A percentile compares a stretch with the other conserved stretches of the same genome.
Evolutionary conservation across 2,888 invertebrate genomes (phyloP).

Genomic region (Schizaphis graminum): DNA sequence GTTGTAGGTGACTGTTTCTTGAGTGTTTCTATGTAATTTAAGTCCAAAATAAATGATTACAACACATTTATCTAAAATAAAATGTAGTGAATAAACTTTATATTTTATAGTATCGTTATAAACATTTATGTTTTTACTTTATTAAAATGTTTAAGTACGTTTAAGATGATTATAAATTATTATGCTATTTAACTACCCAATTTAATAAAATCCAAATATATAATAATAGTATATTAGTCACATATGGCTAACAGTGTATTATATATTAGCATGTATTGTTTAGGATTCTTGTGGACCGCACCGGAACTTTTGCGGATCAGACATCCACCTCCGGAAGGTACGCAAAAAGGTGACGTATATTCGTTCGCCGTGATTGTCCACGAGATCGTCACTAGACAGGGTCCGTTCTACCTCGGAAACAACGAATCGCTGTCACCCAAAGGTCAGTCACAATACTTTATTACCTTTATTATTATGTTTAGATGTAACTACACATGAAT

Average conservation of each 20-base stretch:
- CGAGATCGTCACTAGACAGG: conserved; percentile 90
- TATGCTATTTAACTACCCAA: not conserved
- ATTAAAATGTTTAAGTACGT: not conserved
- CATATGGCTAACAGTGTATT: not conserved
- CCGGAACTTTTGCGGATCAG: conserved; percentile 84
- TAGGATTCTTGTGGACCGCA: conserved; percentile 92
- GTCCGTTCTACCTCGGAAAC: conserved; percentile 85
- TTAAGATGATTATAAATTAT: not conserved
- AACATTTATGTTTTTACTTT: not conserved
- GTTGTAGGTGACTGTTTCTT: too few species aligned
- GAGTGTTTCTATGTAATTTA: too few species aligned
- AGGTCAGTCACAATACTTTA: conserved; percentile 74
- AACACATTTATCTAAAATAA: not conserved
- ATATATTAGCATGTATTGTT: not conserved
- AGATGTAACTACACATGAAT: not conserved
- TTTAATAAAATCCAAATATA: not conserved
- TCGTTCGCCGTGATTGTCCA: conserved; percentile 95
- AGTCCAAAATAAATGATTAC: not conserved
- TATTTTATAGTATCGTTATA: not conserved
- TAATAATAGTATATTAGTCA: too few species aligned
- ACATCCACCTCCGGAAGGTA: conserved; percentile 78
- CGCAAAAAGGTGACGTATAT: conserved; percentile 94
- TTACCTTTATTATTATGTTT: not conserved
- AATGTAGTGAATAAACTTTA: not conserved
- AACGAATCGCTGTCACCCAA: conserved; percentile 78